Conservation (phyloP, 2,113 vertebrate genomes). For the Psettodes erumei region DNA sequence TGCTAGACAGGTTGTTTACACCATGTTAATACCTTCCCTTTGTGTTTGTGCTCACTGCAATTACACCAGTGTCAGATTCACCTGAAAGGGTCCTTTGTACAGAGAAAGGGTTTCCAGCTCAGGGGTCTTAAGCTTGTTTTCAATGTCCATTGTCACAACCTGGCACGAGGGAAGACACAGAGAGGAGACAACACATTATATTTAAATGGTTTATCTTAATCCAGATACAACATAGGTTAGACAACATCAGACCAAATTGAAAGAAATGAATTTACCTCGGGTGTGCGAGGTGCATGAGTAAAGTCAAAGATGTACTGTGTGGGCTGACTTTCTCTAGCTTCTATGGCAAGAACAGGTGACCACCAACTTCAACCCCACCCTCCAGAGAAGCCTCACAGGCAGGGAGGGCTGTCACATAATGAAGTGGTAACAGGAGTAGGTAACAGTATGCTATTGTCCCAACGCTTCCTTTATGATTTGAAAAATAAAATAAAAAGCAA, state of each 20-base stretch:
- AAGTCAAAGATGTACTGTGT: not conserved
- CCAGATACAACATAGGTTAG: not conserved
- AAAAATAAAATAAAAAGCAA: too few relatives aligned
- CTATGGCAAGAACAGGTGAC: conserved; percentile 39
- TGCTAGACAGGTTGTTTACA: conserved; percentile 26
- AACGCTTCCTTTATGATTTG: not conserved
- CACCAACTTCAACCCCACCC: conserved; percentile 13
- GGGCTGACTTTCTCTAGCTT: not conserved
- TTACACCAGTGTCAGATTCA: conserved; percentile 55
- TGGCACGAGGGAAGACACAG: conserved; percentile 2
- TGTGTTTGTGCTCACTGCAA: conserved; percentile 40
- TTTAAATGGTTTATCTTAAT: conserved; percentile 3
- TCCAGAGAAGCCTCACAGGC: conserved; percentile 10
- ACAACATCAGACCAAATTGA: not conserved
- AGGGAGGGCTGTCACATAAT: conserved; percentile 10
- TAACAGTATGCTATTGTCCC: not conserved
- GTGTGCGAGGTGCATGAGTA: not conserved
- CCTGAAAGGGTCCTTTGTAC: conserved; percentile 31
- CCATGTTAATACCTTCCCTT: conserved; percentile 36
- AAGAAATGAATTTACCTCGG: not conserved
- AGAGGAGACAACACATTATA: not conserved
- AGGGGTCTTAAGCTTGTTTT: conserved; percentile 33
- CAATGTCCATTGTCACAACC: conserved; percentile 29
- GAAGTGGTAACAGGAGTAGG: conserved; percentile 23
- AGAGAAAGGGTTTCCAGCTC: conserved; percentile 27